Evolutionary conservation across 2,888 invertebrate genomes (phyloP), one percentile per base, ranked within the genome.

Genomic region (Endotricha flammealis): DNA sequence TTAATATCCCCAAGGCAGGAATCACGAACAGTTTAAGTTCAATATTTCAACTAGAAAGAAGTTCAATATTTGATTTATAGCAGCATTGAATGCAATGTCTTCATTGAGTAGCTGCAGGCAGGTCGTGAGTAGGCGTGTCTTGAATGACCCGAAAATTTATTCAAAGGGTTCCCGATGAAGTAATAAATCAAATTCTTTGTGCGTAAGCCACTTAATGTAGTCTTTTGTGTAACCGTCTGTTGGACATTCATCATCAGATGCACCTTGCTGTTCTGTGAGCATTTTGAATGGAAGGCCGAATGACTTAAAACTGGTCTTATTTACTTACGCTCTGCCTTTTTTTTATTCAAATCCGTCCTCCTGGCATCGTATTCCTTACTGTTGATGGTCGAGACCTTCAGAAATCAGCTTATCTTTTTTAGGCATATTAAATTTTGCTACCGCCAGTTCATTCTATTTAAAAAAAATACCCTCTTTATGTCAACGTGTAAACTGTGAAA

Each of bases 111-210:
- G 73, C 83, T 78, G 40, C 63, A 44, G 81, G 83, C 82, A 46
- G 61, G 61, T 79, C 83, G 83, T 83, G 85, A 82, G 80, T 73
- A 70, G 82, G 79, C 66, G 79, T 67, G 69, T 50, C 62, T 55
- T 49, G 50, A 65, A 64, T 73, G 72, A 77, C 74, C 81, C 74
- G 56, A 76, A 82, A 76, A 73, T 63, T 67, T 58, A 62, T 64
- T 68, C 61, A 66, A 69, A 69, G 61, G 49, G 54, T 57, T 69
- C 64, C 67, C 69, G 70, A 78, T 75, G 64, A 74, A 74, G 81
- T 59, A 69, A 82, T 85, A 81, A 81, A 85, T 85, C 81, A 83
- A 71, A 73, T 65, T 68, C 69, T 67, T 75, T 80, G 70, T 75
- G 61, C 59, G 57, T 58, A 64, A 61, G 59, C 55, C 58, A 61